Base-by-base conservation (phyloP, 2,797 vertebrate genomes). In the Spea hammondii region DNA sequence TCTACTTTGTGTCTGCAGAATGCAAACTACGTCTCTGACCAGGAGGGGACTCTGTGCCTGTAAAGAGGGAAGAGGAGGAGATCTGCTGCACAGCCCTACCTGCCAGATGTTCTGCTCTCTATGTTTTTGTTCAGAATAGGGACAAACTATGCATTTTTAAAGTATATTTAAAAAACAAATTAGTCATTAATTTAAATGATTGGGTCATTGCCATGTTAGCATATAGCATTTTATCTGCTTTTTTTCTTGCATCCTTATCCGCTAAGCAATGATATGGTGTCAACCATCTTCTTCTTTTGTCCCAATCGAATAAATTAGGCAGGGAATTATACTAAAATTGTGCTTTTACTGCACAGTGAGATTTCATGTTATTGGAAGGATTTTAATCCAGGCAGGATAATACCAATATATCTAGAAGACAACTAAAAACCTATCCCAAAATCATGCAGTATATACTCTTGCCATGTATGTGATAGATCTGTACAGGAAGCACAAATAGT, bases 301-400 rank as follows among this genome's bases (percentile, higher is more conserved):
- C 89, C 86, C 87, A 88, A 89, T 87, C 82, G 89, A 89, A 89
- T 89, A 85, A 91, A 85, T 91, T 91, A 90, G 89, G 89, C 84
- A 89, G 83, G 87, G 87, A 91, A 91, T 92, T 90, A 88, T 86
- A 89, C 89, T 88, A 86, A 90, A 91, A 90, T 89, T 91, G 83
- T 89, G 86, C 84, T 88, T 91, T 91, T 90, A 90, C 87, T 85
- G 88, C 83, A 86, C 80, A 87, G 85, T 89, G 86, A 88, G 89
- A 90, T 91, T 92, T 92, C 87, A 88, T 91, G 90, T 91, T 90
- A 88, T 91, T 86, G 91, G 84, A 90, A 89, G 85, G 83, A 90
- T 91, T 91, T 90, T 88, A 85, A 86, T 91, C 88, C 87, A 87
- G 88, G 86, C 86, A 88, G 88, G 88, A 76, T 88, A 83, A 88